Evolutionary conservation across 2,888 invertebrate species (phyloP), one percentile per base, ranked within the genome.

Genomic region (Pterostichus madidus): DNA sequence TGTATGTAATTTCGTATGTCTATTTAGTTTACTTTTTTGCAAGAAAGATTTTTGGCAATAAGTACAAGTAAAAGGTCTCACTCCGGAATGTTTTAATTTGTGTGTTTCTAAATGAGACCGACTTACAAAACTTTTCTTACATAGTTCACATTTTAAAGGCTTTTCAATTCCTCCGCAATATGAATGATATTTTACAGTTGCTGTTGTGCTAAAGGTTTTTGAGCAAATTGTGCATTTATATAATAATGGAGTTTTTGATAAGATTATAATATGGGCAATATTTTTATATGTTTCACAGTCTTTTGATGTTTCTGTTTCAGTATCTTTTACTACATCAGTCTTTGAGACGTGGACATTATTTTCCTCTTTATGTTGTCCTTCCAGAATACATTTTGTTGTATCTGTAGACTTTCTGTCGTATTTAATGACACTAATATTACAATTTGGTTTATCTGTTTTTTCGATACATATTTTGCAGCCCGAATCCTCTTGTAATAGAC

Each of bases 61-160:
- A 11, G 91, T 91, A 85, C 95, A 95, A 0, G 91, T 88, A 85
- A 92, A 93, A 0, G 92, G 92, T 83, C 93, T 92, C 85, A 92
- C 92, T 71, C 93, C 93, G 39, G 91, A 91, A 86, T 96, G 96
- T 24, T 92, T 93, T 13, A 93, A 91, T 88, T 93, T 91, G 86
- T 96, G 96, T 85, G 95, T 94, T 86, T 95, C 93, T 85, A 93
- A 93, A 88, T 96, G 96, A 0, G 95, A 94, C 80, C 93, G 93
- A 5, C 93, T 92, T 2, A 93, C 92, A 88, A 96, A 96, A 76
- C 92, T 92, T 92, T 94, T 91, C 10, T 89, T 89, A 84, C 93
- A 93, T 15, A 89, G 85, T 4, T 89, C 88, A 86, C 93, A 93
- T 84, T 89, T 89, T 84, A 90, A 91, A 0, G 92, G 92, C 85